Conservation (phyloP, 1,140 invertebrate genomes). For the Gonioctena quinquepunctata region DNA sequence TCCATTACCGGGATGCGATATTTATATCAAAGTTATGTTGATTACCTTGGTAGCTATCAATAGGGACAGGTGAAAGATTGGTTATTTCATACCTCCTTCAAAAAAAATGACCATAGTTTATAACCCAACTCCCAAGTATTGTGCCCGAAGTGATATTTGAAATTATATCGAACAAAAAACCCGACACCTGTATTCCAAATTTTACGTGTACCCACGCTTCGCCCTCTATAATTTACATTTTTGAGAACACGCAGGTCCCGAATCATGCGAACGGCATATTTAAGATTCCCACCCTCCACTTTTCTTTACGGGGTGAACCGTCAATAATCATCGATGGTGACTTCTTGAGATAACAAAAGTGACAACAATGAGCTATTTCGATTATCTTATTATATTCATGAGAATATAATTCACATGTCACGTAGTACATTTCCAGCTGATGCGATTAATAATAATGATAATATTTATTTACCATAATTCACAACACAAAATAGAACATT, state of each 20-base stretch:
- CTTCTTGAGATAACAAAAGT: too few relatives aligned
- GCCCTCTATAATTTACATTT: neutral
- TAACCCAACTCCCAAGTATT: neutral
- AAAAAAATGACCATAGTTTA: neutral
- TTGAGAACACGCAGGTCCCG: neutral
- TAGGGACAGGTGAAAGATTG: neutral
- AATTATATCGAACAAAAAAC: neutral
- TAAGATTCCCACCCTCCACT: neutral
- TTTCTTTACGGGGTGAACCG: too few relatives aligned
- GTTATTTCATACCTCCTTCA: neutral
- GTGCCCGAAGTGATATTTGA: neutral
- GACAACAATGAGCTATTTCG: too few relatives aligned
- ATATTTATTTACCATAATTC: too few relatives aligned
- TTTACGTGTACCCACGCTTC: neutral
- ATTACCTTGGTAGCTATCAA: neutral
- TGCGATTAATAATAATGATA: too few relatives aligned
- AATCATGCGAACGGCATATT: neutral
- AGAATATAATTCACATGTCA: too few relatives aligned
- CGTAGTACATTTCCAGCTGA: too few relatives aligned
- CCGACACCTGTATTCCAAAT: neutral
- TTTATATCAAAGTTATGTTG: neutral
- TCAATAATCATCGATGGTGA: too few relatives aligned
- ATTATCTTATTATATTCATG: too few relatives aligned
- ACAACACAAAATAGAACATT: too few relatives aligned
- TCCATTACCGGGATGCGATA: too few relatives aligned